A percentile compares a stretch with the other conserved stretches of the same genome.
Evolutionary conservation across 2,888 invertebrate species (phyloP).

Genomic region (Coenonympha glycerion): DNA sequence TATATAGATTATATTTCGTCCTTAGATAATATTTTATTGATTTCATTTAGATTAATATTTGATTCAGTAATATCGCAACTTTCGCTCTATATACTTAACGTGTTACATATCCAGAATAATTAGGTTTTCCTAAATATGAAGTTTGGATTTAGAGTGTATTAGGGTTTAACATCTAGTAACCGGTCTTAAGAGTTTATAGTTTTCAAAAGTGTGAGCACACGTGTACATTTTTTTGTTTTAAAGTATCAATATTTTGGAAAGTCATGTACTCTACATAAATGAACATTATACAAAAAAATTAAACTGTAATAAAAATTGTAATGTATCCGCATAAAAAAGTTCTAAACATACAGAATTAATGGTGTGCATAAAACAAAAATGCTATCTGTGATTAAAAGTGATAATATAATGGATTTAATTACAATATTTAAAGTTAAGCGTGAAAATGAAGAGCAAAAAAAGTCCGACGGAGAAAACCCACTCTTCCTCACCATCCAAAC

Average conservation of each 20-base stretch:
- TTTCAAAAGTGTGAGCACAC: too few relatives aligned
- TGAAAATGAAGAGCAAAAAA: conserved; percentile 37
- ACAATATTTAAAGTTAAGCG: neutral
- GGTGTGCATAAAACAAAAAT: neutral
- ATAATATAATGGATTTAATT: conserved; percentile 5
- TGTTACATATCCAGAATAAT: neutral
- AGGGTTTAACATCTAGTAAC: too few relatives aligned
- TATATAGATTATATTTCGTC: too few relatives aligned
- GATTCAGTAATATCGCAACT: conserved; percentile 11
- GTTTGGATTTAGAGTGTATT: too few relatives aligned
- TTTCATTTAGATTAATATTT: conserved; percentile 19
- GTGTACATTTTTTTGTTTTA: too few relatives aligned
- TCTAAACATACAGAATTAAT: too few relatives aligned
- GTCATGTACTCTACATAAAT: too few relatives aligned
- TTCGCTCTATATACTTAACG: neutral
- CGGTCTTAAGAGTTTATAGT: too few relatives aligned
- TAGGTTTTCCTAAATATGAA: neutral
- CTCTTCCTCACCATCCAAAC: conserved; percentile 38
- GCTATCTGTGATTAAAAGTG: conserved; percentile 6
- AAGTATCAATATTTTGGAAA: too few relatives aligned
- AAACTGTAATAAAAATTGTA: too few relatives aligned
- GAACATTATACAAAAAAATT: too few relatives aligned
- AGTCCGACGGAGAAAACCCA: conserved; percentile 48
- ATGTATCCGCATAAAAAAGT: too few relatives aligned
- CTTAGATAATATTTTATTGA: conserved; percentile 26